Evolutionary conservation across 2,113 vertebrate species (phyloP), one percentile per base, ranked within the genome.

Genomic region (Brienomyrus brachyistius): DNA sequence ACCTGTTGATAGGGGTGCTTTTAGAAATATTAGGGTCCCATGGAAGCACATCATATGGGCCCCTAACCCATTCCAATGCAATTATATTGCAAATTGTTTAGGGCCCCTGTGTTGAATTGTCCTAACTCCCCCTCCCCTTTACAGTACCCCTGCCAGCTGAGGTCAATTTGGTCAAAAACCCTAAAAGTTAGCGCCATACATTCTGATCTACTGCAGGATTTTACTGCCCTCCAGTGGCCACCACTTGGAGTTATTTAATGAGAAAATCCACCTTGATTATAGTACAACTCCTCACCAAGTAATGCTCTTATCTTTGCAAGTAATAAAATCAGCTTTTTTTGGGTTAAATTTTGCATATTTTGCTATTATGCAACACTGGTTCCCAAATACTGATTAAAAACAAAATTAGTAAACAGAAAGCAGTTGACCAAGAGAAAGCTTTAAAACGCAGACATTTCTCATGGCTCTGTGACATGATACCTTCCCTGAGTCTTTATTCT

Each of bases 191-290:
- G 35, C 11, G 5, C 66, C 27, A 31, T 74, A 35, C 0, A 15
- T 31, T 43, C 17, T 40, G 5, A 17, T 19, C 35, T 19, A 88
- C 10, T 47, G 91, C 90, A 89, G 91, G 85, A 90, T 88, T 90
- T 93, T 91, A 93, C 91, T 92, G 94, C 93, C 94, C 91, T 91
- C 94, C 89, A 92, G 91, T 92, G 95, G 94, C 50, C 40, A 21
- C 4, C 43, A 56, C 9, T 54, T 54, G 85, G 2, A 56, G 5
- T 82, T 31, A 74, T 19, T 84, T 23, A 84, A 19, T 23, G 35
- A 19, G 6, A 43, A 80, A 80, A 43, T 35, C 74, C 7, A 83
- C 43, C 40, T 17, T n/a, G 17, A 45, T 17, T 47, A 43, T 1
- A 48, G 21, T 0, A 84, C 19, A 47, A 23, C 6, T 48, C 45